These are phyloP conservation scores for Cichladusa arquata DNA, from an alignment of 2,113 vertebrate genomes.

Conservation along the genomic window DNA sequence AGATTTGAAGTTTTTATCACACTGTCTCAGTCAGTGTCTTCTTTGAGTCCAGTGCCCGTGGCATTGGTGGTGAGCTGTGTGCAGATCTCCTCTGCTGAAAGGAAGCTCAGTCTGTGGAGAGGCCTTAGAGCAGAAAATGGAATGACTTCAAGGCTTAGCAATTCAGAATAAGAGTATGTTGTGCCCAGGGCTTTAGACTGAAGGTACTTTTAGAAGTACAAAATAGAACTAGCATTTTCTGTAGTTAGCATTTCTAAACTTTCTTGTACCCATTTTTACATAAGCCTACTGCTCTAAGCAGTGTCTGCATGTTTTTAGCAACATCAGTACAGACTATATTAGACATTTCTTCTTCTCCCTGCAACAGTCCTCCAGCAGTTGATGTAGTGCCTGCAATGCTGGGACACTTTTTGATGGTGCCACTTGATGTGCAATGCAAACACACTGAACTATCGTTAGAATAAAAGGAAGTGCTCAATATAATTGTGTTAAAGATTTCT, in stretches of 20 bases:
- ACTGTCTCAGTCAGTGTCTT: background rate
- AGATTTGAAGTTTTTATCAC: background rate
- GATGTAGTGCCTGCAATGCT: background rate
- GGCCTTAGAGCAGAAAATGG: background rate
- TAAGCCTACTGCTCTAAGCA: background rate
- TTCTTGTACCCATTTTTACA: background rate
- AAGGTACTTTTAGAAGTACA: background rate
- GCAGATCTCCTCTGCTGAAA: background rate
- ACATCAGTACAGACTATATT: background rate
- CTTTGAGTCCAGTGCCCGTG: background rate
- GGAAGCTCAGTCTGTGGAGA: background rate
- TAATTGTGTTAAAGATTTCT: conserved; percentile 25
- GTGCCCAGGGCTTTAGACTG: background rate
- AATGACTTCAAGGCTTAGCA: conserved; percentile 7
- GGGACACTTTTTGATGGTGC: background rate
- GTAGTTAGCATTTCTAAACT: background rate
- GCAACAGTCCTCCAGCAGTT: background rate
- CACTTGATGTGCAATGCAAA: background rate
- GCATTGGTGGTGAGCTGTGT: background rate
- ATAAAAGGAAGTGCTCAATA: conserved; percentile 8
- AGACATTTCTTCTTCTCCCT: background rate
- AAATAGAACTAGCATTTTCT: background rate
- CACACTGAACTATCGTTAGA: background rate
- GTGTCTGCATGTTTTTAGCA: background rate
- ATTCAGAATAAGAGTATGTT: background rate